phyloP scores from a whole-genome alignment of 2,797 vertebrate genomes.

The Zalophus californianus region DNA sequence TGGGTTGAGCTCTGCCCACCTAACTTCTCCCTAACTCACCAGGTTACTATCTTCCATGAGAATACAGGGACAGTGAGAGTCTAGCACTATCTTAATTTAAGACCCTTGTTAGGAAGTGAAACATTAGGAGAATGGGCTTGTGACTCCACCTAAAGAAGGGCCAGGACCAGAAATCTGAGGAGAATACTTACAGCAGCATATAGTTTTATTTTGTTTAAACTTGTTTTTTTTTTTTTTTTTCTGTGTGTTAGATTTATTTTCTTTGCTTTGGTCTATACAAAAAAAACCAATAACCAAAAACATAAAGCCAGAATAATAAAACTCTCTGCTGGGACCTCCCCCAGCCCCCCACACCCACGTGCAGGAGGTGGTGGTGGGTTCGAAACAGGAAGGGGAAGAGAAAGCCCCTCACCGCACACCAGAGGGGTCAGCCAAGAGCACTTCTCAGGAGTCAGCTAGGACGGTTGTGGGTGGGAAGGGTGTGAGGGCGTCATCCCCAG shows the following conservation, averaged over 20 bases:
- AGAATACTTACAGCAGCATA: neutral
- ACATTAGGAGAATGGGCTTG: neutral
- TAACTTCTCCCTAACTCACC: neutral
- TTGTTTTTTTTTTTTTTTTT: neutral
- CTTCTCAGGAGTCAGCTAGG: slow-evolving; percentile 80
- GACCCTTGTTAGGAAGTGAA: neutral
- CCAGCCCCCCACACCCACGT: neutral
- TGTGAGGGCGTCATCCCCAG: neutral
- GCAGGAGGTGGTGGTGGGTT: neutral
- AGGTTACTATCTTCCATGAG: neutral
- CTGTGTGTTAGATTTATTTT: no score
- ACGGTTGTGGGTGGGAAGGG: neutral
- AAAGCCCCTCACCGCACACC: slow-evolving; percentile 88
- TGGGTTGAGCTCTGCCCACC: neutral
- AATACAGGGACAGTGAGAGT: neutral
- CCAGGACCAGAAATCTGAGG: neutral
- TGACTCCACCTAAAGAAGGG: neutral
- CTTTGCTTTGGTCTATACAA: no score
- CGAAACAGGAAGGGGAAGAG: slow-evolving; percentile 75
- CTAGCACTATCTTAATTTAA: neutral
- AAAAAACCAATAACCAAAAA: no score
- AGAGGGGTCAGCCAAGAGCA: slow-evolving; percentile 84
- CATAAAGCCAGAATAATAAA: no score
- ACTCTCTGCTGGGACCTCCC: slow-evolving; percentile 64
- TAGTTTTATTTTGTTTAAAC: neutral